A percentile compares a stretch with the other conserved stretches of the same genome.
Evolutionary conservation across 2,888 invertebrate species (phyloP).

Genomic region (Mythimna ferrago): DNA sequence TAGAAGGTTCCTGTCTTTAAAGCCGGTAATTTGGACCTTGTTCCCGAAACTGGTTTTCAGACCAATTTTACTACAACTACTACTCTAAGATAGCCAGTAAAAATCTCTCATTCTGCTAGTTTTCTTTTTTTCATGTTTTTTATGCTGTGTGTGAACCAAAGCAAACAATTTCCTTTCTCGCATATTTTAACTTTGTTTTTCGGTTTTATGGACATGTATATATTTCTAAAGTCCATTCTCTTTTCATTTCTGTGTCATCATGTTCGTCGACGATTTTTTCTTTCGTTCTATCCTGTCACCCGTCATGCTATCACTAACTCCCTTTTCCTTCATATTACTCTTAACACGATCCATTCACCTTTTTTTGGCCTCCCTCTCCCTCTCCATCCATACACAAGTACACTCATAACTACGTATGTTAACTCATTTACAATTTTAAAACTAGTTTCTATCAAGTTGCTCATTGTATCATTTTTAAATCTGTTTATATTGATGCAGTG

Average conservation of each 20-base stretch:
- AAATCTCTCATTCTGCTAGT: too few species aligned
- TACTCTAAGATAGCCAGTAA: not conserved
- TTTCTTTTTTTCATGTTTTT: too few species aligned
- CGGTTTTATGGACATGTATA: not conserved
- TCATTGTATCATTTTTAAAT: constrained; percentile 4
- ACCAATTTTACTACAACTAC: not conserved
- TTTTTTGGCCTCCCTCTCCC: too few species aligned
- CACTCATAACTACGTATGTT: not conserved
- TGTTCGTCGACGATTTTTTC: too few species aligned
- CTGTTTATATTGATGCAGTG: constrained; percentile 10
- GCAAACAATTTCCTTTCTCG: too few species aligned
- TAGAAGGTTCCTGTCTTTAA: not conserved
- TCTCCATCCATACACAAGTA: too few species aligned
- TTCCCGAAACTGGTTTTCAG: not conserved
- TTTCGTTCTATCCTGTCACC: too few species aligned
- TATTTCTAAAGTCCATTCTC: not conserved
- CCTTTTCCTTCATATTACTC: too few species aligned
- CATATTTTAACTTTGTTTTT: not conserved
- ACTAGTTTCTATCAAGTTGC: not conserved
- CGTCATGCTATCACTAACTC: too few species aligned
- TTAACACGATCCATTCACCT: too few species aligned
- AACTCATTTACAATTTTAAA: not conserved
- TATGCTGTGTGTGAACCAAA: too few species aligned
- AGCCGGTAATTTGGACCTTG: not conserved
- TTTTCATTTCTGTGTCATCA: not conserved